Conservation (phyloP, 2,797 vertebrate species). For the Microtus californicus region DNA sequence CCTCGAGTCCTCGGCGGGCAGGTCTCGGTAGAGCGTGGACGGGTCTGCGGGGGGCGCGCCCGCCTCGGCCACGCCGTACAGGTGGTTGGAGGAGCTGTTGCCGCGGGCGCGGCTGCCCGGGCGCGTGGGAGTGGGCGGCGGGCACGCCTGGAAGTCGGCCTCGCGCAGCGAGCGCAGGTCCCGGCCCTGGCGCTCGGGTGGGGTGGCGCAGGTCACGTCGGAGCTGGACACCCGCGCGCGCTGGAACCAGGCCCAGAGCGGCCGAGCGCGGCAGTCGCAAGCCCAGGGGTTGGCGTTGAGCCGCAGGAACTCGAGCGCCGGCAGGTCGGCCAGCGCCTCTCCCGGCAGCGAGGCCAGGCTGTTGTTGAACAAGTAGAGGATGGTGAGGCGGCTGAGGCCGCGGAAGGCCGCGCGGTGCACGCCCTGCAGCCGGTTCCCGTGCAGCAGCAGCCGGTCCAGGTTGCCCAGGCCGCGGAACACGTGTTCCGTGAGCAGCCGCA, state of each 20-base stretch:
- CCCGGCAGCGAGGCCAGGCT: slow-evolving; percentile 94
- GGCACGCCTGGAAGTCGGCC: slow-evolving; percentile 93
- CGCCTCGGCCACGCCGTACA: slow-evolving; percentile 91
- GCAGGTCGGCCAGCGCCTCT: slow-evolving; percentile 92
- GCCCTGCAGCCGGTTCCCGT: slow-evolving; percentile 94
- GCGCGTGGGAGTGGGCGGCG: slow-evolving; percentile 91
- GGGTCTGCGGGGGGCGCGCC: slow-evolving; percentile 92
- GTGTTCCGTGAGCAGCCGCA: slow-evolving; percentile 94
- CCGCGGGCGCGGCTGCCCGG: slow-evolving; percentile 82
- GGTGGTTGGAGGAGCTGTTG: slow-evolving; percentile 88
- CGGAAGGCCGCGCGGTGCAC: slow-evolving; percentile 94
- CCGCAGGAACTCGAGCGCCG: slow-evolving; percentile 95
- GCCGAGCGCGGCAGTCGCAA: slow-evolving; percentile 95
- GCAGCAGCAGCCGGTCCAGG: slow-evolving; percentile 96
- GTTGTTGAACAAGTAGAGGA: slow-evolving; percentile 99
- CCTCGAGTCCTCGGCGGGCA: slow-evolving; percentile 84
- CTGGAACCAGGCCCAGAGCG: slow-evolving; percentile 98
- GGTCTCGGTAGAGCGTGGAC: slow-evolving; percentile 88
- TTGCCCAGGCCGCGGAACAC: slow-evolving; percentile 95
- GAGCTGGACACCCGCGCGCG: slow-evolving; percentile 95
- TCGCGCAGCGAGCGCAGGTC: slow-evolving; percentile 94
- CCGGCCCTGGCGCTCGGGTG: slow-evolving; percentile 91
- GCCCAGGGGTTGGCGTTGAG: slow-evolving; percentile 98
- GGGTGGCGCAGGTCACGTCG: slow-evolving; percentile 92
- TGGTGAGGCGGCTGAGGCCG: slow-evolving; percentile 95